phyloP scores from a whole-genome alignment of 2,888 invertebrate species.

The Agrypnus murinus region DNA sequence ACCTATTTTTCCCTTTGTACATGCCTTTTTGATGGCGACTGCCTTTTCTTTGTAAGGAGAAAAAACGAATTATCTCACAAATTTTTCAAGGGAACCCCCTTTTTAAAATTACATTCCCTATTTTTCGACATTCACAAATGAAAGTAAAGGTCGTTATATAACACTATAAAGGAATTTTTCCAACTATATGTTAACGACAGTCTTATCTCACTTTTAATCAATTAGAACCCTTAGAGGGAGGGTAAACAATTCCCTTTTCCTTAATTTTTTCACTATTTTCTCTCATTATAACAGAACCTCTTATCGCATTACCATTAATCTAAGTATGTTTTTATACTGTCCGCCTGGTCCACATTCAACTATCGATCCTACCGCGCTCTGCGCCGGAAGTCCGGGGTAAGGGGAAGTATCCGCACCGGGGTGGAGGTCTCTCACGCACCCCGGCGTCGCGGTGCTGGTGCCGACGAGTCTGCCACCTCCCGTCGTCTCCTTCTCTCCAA shows the following conservation, averaged over 20 bases:
- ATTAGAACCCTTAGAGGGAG: too few species aligned
- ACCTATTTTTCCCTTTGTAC: slow-evolving; percentile 23
- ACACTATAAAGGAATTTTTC: too few species aligned
- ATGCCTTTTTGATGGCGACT: slow-evolving; percentile 3
- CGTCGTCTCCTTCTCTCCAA: slow-evolving; percentile 47
- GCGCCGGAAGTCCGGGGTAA: slow-evolving; percentile 47
- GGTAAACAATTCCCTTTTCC: too few species aligned
- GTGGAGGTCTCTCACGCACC: slow-evolving; percentile 57
- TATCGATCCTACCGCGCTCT: slow-evolving; percentile 57
- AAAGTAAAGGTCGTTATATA: too few species aligned
- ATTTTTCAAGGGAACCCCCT: not conserved
- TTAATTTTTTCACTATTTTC: too few species aligned
- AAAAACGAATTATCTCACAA: not conserved
- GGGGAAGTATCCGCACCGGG: slow-evolving; percentile 51
- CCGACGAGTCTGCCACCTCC: slow-evolving; percentile 58
- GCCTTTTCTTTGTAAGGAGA: not conserved
- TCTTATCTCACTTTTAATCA: too few species aligned
- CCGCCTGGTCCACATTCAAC: slow-evolving; percentile 59
- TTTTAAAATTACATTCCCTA: not conserved
- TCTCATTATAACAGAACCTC: slow-evolving; percentile 2
- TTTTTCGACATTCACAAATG: not conserved
- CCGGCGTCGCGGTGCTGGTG: slow-evolving; percentile 58
- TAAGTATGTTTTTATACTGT: slow-evolving; percentile 43
- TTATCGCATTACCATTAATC: slow-evolving; percentile 1
- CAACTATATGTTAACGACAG: too few species aligned